A percentile compares a stretch with the other conserved stretches of the same genome.
phyloP scores from a whole-genome alignment of 2,113 vertebrate genomes.

The Malurus elegans region DNA sequence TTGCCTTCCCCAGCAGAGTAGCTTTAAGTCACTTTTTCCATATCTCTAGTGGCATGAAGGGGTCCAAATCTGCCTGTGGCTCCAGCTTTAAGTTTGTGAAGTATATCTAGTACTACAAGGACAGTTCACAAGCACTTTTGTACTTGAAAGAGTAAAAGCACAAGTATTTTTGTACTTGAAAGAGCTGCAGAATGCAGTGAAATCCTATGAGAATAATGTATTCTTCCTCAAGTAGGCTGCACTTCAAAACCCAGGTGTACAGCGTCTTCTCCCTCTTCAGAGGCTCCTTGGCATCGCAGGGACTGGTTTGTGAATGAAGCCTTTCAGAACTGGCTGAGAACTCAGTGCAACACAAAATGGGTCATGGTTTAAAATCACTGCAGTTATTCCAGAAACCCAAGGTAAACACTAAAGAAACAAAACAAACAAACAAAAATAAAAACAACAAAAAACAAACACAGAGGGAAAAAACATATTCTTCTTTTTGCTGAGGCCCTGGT shows the following conservation, averaged over 20 bases:
- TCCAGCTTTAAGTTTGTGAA: not conserved
- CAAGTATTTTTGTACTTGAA: not conserved
- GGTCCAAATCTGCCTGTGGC: not conserved
- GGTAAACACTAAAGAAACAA: not conserved
- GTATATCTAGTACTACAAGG: not conserved
- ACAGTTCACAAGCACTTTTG: not conserved
- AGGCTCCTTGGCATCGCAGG: rapidly evolving
- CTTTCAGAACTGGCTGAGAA: not conserved
- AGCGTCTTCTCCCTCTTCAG: not conserved
- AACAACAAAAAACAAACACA: not conserved
- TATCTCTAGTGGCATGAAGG: not conserved
- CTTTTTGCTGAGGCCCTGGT: not conserved
- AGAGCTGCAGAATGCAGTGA: not conserved
- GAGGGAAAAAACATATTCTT: not conserved
- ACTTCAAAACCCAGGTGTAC: not conserved
- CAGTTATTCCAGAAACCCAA: not conserved
- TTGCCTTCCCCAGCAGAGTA: not conserved
- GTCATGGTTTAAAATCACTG: not conserved
- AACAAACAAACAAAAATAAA: not conserved
- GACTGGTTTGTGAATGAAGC: not conserved
- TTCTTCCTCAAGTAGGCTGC: not conserved
- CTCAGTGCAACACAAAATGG: not conserved
- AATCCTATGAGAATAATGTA: not conserved
- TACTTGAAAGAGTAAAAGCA: not conserved
- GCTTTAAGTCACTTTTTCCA: not conserved